Base-by-base conservation (phyloP, 2,113 vertebrate species). In the Rousettus leschenaultii region DNA sequence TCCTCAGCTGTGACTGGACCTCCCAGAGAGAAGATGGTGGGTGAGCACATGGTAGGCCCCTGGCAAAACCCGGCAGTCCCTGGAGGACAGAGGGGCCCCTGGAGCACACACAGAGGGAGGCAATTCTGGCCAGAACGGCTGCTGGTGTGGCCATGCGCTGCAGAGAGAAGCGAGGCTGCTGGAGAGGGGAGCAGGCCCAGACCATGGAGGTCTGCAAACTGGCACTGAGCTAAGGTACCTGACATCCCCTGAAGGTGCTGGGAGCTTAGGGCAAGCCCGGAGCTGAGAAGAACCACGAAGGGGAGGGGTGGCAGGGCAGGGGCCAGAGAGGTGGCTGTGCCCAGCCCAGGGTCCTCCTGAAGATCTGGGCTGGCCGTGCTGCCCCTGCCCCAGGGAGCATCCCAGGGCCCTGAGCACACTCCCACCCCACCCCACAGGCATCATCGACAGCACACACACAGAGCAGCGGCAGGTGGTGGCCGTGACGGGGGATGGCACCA, bases 391-490 rank as follows among this genome's bases (percentile, higher is more conserved):
- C 57, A 1, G 4, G 1, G 13, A 61, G 86, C 5, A 22, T n/a
- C 45, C 88, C 33, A 5, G 43, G 40, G 66, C 90, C 85, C 96
- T 94, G 74, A 94, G 66, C 70, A 71, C 16, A 10, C 12, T 33
- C 66, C 22, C 1, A 1, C n/a, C 61, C 59, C 4, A 0, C 30
- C 40, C 63, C 97, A 22, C 98, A 99, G 99, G 99, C 80, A 99
- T 99, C 96, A 99, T 99, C 97, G 99, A 99, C 99, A 99, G 99
- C 98, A 99, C 99, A 0, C 98, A 99, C 97, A 98, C 98, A 5
- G 99, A 99, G 4, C 99, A 99, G 98, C 99, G 99, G 93, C 99
- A 99, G 98, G 99, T 99, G 96, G 99, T 99, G 55, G 99, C 99
- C 16, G 99, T 99, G 97, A 99, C 99, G 0, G 99, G 99, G 21